A percentile compares a stretch with the other conserved stretches of the same genome.
Conservation (phyloP, 2,888 invertebrate genomes). For the Allacma fusca region DNA sequence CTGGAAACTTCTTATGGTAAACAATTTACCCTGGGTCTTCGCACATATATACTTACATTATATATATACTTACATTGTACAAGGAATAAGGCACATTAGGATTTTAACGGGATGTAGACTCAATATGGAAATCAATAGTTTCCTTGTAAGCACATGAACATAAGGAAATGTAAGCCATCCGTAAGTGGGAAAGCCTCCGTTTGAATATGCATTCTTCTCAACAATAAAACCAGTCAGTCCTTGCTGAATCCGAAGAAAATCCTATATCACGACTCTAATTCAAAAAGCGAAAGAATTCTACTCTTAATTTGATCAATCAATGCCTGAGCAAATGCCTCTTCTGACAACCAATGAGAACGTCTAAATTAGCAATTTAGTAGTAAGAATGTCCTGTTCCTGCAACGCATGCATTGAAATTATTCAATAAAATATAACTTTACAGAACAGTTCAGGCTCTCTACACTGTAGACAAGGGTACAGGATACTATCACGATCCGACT, state of each 20-base stretch:
- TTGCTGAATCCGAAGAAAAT: constrained; percentile 41
- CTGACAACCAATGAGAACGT: constrained; percentile 39
- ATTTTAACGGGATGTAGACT: too few species aligned
- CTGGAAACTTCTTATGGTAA: too few species aligned
- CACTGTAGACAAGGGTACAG: too few species aligned
- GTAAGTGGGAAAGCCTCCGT: neutral
- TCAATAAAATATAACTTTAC: neutral
- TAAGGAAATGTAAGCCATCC: too few species aligned
- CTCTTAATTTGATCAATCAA: constrained; percentile 41
- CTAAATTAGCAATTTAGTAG: constrained; percentile 37
- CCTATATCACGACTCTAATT: constrained; percentile 42
- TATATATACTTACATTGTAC: too few species aligned
- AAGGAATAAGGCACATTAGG: too few species aligned
- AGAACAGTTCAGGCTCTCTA: too few species aligned
- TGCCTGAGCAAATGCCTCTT: constrained; percentile 45
- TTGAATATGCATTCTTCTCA: neutral
- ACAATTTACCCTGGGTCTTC: too few species aligned
- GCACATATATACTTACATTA: too few species aligned
- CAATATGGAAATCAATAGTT: too few species aligned
- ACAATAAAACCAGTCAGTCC: neutral
- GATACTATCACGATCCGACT: too few species aligned
- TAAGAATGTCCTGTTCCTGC: constrained; percentile 7
- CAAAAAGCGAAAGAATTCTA: constrained; percentile 31
- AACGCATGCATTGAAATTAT: constrained; percentile 13
- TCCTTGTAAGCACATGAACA: too few species aligned